Base-by-base conservation (phyloP, 2,888 invertebrate genomes). In the Entomobrya proxima region DNA sequence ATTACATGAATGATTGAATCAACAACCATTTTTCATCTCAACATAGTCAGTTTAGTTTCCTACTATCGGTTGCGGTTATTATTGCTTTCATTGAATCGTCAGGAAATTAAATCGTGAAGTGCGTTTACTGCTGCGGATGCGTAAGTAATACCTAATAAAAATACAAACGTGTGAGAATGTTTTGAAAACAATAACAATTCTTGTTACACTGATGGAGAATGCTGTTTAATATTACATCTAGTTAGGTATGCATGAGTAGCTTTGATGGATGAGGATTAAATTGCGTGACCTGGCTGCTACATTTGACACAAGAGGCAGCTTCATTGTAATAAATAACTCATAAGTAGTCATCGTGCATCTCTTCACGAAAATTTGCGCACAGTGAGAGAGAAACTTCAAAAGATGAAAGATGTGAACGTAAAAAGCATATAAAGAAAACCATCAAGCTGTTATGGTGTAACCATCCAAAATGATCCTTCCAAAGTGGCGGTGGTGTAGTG, bases 251-350 rank as follows among this genome's bases (percentile, higher is more conserved):
- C 75, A 74, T 85, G 64, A 80, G 40, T 30, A 64, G 24, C 21
- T 69, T 74, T 85, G 85, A 85, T 80, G 72, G 85, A 85, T 80
- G 85, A 80, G 85, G 85, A 85, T 85, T 80, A 85, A 79, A 85
- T 85, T 85, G 85, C 85, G 80, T 85, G 85, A 85, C 80, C 85
- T 80, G 76, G 67, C 85, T 85, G 85, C 79, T 85, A 85, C 85
- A 52, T 76, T 64, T 76, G 50, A 83, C 76, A 76, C 81, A 61
- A 13, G 47, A 72, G 24, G 50, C 47, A 72, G 32, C 50, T 27
- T 47, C 27, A 32, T 13, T 15, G 50, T 32, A 47, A 72, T 72
- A 72, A 72, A 47, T 72, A 69, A 69, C 69, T 69, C 69, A 69
- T 69, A 69, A 69, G 30, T 64, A 64, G 64, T 32, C 64, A 64